Percentiles rank a stretch among this genome's conserved stretches.
Evolutionary conservation across 1,140 invertebrate species (phyloP).

Genomic region (Tetraneura akinire): DNA sequence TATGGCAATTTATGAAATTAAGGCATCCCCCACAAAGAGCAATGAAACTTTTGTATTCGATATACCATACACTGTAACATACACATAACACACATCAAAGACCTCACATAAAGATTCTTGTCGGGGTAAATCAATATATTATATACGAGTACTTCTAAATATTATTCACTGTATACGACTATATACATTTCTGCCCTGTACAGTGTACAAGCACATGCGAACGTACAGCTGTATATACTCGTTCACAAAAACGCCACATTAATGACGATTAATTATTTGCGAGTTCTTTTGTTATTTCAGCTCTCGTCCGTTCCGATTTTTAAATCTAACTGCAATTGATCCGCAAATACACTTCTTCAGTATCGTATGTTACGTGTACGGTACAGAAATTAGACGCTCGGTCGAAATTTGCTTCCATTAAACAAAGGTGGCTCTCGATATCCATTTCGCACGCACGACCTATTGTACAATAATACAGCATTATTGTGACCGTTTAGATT

Average conservation of each 20-base stretch:
- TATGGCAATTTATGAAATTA: constrained; percentile 18
- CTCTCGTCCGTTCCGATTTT: too few relatives aligned
- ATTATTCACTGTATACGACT: not conserved
- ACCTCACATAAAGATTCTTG: not conserved
- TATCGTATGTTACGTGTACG: not conserved
- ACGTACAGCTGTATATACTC: too few relatives aligned
- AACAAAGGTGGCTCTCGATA: not conserved
- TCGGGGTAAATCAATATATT: not conserved
- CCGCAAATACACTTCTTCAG: not conserved
- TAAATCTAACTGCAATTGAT: not conserved
- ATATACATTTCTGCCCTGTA: not conserved
- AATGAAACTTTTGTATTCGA: not conserved
- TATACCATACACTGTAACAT: too few relatives aligned
- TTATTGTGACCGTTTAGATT: not conserved
- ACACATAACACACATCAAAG: not conserved
- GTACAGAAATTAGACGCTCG: not conserved
- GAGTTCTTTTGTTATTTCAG: not conserved
- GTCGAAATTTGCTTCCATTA: not conserved
- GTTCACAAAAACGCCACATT: not conserved
- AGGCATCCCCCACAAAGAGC: not conserved
- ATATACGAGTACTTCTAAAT: constrained; percentile 9
- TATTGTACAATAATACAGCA: not conserved
- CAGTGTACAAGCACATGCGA: too few relatives aligned
- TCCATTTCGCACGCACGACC: not conserved
- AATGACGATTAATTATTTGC: constrained; percentile 16